phyloP scores from a whole-genome alignment of 2,797 vertebrate genomes.

The Helicolenus hilgendorfi region DNA sequence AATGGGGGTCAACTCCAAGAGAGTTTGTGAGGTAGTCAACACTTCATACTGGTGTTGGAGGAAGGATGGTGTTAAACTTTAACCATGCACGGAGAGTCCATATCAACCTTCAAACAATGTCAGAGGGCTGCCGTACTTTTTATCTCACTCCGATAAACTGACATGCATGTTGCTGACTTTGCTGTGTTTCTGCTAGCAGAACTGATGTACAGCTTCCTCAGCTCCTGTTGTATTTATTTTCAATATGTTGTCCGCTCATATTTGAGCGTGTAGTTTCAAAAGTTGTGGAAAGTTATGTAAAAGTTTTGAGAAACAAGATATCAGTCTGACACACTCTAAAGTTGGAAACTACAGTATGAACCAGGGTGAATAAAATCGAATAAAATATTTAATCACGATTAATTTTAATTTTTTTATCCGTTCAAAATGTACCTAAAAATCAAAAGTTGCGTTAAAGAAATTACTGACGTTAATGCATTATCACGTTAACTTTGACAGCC shows the following conservation, averaged over 20 bases:
- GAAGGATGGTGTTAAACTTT: not conserved
- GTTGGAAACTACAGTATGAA: too few species aligned
- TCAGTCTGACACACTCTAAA: too few species aligned
- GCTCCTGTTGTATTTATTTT: not conserved
- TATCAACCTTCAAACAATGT: not conserved
- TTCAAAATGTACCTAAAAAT: too few species aligned
- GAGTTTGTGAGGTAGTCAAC: not conserved
- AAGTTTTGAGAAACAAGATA: not conserved
- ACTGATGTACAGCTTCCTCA: not conserved
- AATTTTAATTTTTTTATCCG: fast-evolving
- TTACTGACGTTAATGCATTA: too few species aligned
- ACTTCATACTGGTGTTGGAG: not conserved
- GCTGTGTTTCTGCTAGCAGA: not conserved
- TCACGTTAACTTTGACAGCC: too few species aligned
- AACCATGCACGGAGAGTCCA: not conserved
- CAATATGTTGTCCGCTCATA: not conserved
- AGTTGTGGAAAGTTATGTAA: not conserved
- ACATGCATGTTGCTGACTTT: not conserved
- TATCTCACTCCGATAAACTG: not conserved
- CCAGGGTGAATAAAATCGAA: too few species aligned
- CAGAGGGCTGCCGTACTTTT: not conserved
- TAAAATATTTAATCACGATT: too few species aligned
- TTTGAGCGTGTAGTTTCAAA: not conserved
- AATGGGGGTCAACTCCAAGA: not conserved
- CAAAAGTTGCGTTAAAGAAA: too few species aligned